Conservation (phyloP, 2,888 invertebrate genomes). For the Villa cingulata region DNA sequence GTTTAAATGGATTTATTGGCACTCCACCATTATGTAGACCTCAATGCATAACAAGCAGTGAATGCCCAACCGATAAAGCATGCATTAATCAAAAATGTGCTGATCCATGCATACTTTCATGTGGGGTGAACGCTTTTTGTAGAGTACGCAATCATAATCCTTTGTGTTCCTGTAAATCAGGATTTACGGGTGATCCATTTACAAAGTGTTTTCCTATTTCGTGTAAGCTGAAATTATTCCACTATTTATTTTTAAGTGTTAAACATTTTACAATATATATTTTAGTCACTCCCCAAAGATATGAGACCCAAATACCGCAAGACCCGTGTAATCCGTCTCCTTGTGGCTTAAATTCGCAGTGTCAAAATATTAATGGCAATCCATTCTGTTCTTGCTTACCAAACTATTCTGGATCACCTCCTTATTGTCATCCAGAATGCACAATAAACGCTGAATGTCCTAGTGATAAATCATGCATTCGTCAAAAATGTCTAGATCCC, state of each 20-base stretch:
- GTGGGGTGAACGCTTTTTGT: slow-evolving; percentile 56
- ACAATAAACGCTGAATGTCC: slow-evolving; percentile 58
- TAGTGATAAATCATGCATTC: slow-evolving; percentile 56
- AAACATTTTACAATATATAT: slow-evolving; percentile 34
- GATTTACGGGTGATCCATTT: slow-evolving; percentile 65
- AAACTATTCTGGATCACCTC: slow-evolving; percentile 53
- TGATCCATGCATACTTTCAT: slow-evolving; percentile 59
- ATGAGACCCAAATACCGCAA: neutral
- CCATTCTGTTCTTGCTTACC: slow-evolving; percentile 54
- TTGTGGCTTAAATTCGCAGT: slow-evolving; percentile 53
- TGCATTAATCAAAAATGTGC: slow-evolving; percentile 64
- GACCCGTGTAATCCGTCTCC: slow-evolving; percentile 59
- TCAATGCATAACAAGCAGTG: slow-evolving; percentile 63
- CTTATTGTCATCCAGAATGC: slow-evolving; percentile 61
- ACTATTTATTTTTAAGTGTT: too few species aligned
- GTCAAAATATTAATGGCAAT: slow-evolving; percentile 43
- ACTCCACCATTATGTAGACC: slow-evolving; percentile 64
- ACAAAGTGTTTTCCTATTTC: slow-evolving; percentile 43
- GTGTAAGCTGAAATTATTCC: slow-evolving; percentile 26
- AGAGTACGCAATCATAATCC: slow-evolving; percentile 66
- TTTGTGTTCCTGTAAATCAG: slow-evolving; percentile 55
- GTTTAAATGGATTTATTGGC: slow-evolving; percentile 55
- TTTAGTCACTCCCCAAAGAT: slow-evolving; percentile 20
- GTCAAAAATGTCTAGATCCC: slow-evolving; percentile 57
- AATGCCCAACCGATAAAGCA: slow-evolving; percentile 56